phyloP scores from a whole-genome alignment of 2,888 invertebrate species.

The Drosophila austrosaltans region DNA sequence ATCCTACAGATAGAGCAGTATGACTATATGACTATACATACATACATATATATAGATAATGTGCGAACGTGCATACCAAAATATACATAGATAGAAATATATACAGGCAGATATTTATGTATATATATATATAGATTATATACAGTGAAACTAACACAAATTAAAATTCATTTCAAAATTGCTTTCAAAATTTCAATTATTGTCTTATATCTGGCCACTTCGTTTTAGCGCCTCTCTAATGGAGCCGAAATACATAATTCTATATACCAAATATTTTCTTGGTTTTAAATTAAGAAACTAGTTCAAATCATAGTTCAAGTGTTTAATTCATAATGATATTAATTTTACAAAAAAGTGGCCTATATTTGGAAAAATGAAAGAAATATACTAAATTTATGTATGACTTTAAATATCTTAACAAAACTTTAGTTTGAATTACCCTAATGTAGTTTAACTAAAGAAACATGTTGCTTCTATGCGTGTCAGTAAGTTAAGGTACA shows the following conservation, averaged over 20 bases:
- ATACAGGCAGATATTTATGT: no score
- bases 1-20: slow-evolving; percentile 49
- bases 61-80: slow-evolving; percentile 19
- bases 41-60: slow-evolving; percentile 22
- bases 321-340: no score
- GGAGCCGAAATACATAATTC: not conserved
- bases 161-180: slow-evolving; percentile 25
- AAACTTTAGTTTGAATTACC: not conserved
- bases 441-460: not conserved
- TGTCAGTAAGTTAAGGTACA: not conserved
- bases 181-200: slow-evolving; percentile 63
- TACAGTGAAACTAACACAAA: not conserved
- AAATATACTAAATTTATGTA: no score
- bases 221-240: not conserved
- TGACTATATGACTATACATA: slow-evolving; percentile 25
- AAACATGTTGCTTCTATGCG: not conserved
- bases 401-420: not conserved
- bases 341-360: no score
- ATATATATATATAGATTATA: no score
- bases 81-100: not conserved
- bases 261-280: no score
- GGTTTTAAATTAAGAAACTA: no score
- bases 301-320: no score
- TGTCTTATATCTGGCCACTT: slow-evolving; percentile 26
- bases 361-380: no score